Evolutionary conservation across 2,113 vertebrate species (phyloP).

Genomic region (Sinocyclocheilus grahami): DNA sequence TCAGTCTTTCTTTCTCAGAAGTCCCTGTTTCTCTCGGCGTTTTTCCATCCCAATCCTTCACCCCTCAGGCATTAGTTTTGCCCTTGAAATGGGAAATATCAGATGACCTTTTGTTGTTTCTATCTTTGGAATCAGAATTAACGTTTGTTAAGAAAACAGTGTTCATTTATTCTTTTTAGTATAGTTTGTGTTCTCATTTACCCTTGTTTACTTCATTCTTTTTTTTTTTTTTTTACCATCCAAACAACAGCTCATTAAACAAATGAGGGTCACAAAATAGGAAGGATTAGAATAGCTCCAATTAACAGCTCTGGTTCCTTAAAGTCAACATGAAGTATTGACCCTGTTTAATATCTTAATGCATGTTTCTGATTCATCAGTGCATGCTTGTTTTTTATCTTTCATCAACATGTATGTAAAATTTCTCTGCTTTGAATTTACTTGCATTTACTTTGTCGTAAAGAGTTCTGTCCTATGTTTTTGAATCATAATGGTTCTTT

Average conservation of each 20-base stretch:
- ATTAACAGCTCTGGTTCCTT: not conserved
- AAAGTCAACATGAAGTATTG: too few species aligned
- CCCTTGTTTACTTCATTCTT: not conserved
- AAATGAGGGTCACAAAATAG: not conserved
- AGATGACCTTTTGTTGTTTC: conserved; percentile 34
- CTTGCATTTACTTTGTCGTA: not conserved
- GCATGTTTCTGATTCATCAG: not conserved
- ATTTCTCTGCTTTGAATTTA: not conserved
- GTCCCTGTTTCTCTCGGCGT: conserved; percentile 2
- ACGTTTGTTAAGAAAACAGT: not conserved
- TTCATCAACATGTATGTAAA: not conserved
- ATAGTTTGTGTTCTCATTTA: conserved; percentile 2
- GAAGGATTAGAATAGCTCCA: not conserved
- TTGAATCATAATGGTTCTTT: not conserved
- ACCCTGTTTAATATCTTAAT: too few species aligned
- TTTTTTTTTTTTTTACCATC: not conserved
- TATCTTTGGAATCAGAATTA: conserved; percentile 34
- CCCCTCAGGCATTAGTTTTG: conserved; percentile 9
- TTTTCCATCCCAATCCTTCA: not conserved
- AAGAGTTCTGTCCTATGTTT: not conserved
- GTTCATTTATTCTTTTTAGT: not conserved
- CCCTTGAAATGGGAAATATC: conserved; percentile 18
- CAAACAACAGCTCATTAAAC: conserved; percentile 26
- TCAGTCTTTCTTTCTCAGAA: conserved; percentile 36
- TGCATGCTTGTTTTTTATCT: not conserved